Conservation (phyloP, 2,113 vertebrate species). For the Butorides virescens region DNA sequence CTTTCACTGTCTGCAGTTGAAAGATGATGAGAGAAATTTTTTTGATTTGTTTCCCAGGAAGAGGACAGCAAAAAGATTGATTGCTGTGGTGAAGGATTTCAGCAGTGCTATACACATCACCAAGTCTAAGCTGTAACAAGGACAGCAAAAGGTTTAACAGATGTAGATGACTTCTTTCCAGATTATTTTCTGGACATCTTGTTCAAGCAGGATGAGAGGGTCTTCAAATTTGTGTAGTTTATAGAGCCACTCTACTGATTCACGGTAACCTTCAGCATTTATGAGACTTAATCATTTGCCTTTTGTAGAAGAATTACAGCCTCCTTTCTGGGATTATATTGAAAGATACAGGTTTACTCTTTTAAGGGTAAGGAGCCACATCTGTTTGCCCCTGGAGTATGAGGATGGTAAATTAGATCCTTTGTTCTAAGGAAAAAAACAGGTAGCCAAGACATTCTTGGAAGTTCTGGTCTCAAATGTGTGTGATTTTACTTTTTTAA, state of each 20-base stretch:
- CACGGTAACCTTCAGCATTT: neutral
- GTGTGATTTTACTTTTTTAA: neutral
- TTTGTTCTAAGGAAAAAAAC: neutral
- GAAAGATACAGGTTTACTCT: neutral
- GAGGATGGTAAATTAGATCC: neutral
- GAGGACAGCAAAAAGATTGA: neutral
- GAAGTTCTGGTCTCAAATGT: neutral
- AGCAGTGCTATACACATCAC: neutral
- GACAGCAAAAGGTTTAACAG: neutral
- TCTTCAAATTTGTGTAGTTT: neutral
- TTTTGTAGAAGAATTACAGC: neutral
- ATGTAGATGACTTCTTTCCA: neutral
- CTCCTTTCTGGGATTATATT: neutral
- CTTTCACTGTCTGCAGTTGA: neutral
- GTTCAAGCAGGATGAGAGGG: neutral
- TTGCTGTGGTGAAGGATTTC: neutral
- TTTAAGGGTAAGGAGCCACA: neutral
- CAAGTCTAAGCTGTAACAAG: neutral
- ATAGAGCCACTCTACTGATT: neutral
- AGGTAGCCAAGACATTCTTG: neutral
- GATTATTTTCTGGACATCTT: neutral
- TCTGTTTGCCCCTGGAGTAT: neutral
- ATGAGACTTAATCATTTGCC: neutral
- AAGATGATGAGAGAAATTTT: neutral
- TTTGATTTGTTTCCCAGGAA: neutral